Percentiles rank a stretch among this genome's conserved stretches.
phyloP scores from a whole-genome alignment of 1,140 invertebrate species.

The Oryzaephilus surinamensis region DNA sequence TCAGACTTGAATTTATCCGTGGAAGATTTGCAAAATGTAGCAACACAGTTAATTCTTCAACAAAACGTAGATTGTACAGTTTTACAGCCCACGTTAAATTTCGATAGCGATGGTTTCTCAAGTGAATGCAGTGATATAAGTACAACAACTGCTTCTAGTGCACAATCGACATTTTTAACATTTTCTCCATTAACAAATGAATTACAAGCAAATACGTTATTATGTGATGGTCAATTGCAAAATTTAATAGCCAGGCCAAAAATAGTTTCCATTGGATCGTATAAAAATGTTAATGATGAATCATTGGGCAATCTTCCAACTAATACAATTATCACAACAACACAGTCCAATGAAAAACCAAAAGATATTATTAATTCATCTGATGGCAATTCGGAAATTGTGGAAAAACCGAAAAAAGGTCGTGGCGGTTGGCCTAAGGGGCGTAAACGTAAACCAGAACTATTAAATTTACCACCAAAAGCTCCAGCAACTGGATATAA shows the following conservation, averaged over 20 bases:
- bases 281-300: too few relatives aligned
- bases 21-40: conserved; percentile 37
- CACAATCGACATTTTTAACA: conserved; percentile 14
- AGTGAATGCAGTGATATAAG: conserved; percentile 33
- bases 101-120: conserved; percentile 34
- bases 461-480: conserved; percentile 42
- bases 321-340: too few relatives aligned
- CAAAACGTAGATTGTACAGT: conserved; percentile 18
- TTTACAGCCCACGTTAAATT: conserved; percentile 12
- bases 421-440: conserved; percentile 54
- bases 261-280: too few relatives aligned
- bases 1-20: conserved; percentile 36
- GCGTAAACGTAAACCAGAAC: conserved; percentile 44
- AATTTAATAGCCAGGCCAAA: too few relatives aligned
- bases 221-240: not conserved
- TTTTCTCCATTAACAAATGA: conserved; percentile 14
- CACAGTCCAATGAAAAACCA: too few relatives aligned
- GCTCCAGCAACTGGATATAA: conserved; percentile 48
- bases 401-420: conserved; percentile 34
- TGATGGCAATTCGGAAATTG: conserved; percentile 6
- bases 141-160: conserved; percentile 15
- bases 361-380: not conserved
- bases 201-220: not conserved
- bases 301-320: too few relatives aligned
- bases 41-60: conserved; percentile 34